A percentile compares a stretch with the other conserved stretches of the same genome.
These are phyloP conservation scores for Elaphurus davidianus DNA, from an alignment of 2,113 vertebrate genomes.

Conservation along the genomic window DNA sequence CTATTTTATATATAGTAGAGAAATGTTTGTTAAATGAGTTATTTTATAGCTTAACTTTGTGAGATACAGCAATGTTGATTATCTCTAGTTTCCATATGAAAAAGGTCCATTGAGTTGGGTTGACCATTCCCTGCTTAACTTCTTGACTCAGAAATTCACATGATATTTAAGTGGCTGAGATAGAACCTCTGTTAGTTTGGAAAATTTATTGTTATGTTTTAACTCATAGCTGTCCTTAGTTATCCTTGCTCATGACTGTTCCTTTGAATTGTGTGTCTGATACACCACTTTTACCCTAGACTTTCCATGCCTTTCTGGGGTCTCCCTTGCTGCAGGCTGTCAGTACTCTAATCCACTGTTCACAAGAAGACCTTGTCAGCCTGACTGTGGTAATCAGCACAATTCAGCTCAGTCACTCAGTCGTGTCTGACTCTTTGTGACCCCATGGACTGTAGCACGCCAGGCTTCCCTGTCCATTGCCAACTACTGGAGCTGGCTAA, in stretches of 20 bases:
- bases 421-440: accelerated
- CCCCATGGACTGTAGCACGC: not conserved
- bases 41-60: not conserved
- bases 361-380: not conserved
- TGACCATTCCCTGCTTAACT: not conserved
- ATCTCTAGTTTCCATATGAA: not conserved
- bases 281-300: not conserved
- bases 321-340: not conserved
- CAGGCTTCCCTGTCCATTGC: not conserved
- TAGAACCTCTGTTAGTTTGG: not conserved
- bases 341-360: not conserved
- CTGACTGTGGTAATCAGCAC: not conserved
- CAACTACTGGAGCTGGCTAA: not conserved
- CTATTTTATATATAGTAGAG: not conserved
- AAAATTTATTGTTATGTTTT: not conserved
- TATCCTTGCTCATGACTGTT: not conserved
- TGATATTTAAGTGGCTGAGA: not conserved
- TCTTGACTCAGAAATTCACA: not conserved
- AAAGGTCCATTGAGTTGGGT: not conserved
- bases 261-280: not conserved
- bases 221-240: not conserved
- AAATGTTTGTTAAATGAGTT: not conserved
- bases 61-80: not conserved
- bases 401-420: not conserved
- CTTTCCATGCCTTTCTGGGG: not conserved